Evolutionary conservation across 1,140 invertebrate species (phyloP).

Genomic region (Drosophila kohkoa): DNA sequence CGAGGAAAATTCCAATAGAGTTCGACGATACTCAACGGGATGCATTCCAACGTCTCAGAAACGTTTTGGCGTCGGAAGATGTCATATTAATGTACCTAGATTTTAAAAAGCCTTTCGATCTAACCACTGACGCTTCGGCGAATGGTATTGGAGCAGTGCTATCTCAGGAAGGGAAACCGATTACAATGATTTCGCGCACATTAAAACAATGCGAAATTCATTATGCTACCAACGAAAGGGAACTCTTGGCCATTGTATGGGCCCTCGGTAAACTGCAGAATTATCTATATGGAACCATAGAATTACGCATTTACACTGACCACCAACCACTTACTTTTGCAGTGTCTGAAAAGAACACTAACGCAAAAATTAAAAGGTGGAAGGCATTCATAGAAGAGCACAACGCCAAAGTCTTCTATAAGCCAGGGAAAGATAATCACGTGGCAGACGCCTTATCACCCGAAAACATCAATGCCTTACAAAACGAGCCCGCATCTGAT

Average conservation of each 20-base stretch:
- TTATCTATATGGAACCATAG: background rate
- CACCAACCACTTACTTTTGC: slow-evolving; percentile 3
- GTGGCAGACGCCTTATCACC: slow-evolving; percentile 1
- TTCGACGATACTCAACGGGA: too few species aligned
- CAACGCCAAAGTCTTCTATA: background rate
- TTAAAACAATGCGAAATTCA: slow-evolving; percentile 12
- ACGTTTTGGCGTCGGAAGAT: too few species aligned
- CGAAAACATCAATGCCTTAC: background rate
- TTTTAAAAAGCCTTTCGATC: too few species aligned
- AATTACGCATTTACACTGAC: slow-evolving; percentile 6
- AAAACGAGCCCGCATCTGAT: slow-evolving; percentile 51
- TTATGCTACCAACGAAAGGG: background rate
- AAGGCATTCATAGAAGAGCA: background rate
- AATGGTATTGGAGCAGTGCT: too few species aligned
- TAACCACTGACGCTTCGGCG: too few species aligned
- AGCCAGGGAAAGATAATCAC: too few species aligned
- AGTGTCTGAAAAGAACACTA: too few species aligned
- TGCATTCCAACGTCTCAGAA: too few species aligned
- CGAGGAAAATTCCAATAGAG: too few species aligned
- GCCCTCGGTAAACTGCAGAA: background rate
- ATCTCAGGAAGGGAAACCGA: too few species aligned
- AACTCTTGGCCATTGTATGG: background rate
- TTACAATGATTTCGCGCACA: background rate
- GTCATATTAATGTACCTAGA: too few species aligned
- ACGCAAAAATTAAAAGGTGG: background rate